Evolutionary conservation across 2,888 invertebrate genomes (phyloP), one percentile per base, ranked within the genome.

Genomic region (Meloe dianella): DNA sequence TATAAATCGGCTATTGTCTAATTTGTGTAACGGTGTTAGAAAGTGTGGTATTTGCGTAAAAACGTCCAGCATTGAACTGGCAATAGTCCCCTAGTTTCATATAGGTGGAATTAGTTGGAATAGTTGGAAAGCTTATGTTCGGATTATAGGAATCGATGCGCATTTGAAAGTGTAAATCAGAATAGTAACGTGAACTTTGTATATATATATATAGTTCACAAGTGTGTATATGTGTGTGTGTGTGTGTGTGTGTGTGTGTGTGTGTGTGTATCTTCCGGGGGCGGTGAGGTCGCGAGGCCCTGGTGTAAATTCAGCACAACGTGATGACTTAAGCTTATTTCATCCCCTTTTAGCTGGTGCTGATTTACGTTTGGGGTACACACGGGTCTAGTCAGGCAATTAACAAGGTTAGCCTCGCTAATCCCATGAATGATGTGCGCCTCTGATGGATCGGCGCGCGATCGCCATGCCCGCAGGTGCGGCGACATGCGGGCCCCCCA

Each of bases 401-500:
- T 85, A 85, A 85, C 84, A 84, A 83, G 83, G 84, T 84, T 84
- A 84, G 84, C 83, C 81, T 74, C 81, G 84, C 81, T 85, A 85
- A 85, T 84, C 85, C 84, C 81, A 81, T 85, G 84, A 85, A 84
- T 84, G 84, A 85, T 85, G 84, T 83, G 81, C 81, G 79, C 78
- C 71, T 75, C 80, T 81, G 81, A 82, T 80, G 80, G 81, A 82
- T 82, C 77, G 80, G 73, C 74, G 64, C 72, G 69, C 74, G 74
- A 74, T 73, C 73, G 72, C 76, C 71, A 73, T 67, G 65, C 77
- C 76, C 79, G 79, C 79, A 79, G 79, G 79, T 79, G 79, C 74
- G 73, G 74, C 71, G 69, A 69, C 74, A 78, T 78, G 77, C 78
- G 78, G 78, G 79, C 68, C 71, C 67, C 74, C 74, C 74, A 74